These are phyloP conservation scores for Phytoseiulus persimilis DNA, from an alignment of 2,888 invertebrate species.

Conservation along the genomic window DNA sequence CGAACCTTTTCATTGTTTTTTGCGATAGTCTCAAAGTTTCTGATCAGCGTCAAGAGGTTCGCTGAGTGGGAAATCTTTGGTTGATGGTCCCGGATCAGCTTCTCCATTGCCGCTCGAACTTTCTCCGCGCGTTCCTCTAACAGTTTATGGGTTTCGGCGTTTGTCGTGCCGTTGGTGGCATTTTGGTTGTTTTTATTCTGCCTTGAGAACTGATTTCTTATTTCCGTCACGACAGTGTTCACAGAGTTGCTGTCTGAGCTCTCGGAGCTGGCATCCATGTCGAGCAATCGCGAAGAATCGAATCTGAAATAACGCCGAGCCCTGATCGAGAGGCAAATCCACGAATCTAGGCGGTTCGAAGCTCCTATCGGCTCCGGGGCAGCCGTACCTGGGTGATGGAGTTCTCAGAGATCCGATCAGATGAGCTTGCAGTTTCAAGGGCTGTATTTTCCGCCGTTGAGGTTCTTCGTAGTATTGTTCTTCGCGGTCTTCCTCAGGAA, in stretches of 20 bases:
- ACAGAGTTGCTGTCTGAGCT: conserved; percentile 29
- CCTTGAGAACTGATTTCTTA: conserved; percentile 6
- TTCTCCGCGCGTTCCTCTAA: conserved; percentile 28
- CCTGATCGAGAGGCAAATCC: background rate
- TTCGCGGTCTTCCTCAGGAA: conserved; percentile 43
- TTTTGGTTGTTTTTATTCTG: background rate
- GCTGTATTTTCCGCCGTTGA: conserved; percentile 40
- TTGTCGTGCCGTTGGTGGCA: background rate
- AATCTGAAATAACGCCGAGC: background rate
- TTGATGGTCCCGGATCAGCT: conserved; percentile 29
- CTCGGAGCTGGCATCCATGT: conserved; percentile 20
- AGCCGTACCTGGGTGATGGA: background rate
- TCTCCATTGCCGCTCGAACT: conserved; percentile 20
- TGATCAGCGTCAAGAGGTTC: conserved; percentile 22
- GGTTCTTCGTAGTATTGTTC: conserved; percentile 35
- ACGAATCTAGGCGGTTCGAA: background rate
- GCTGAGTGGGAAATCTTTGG: conserved; percentile 20
- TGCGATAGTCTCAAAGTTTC: conserved; percentile 22
- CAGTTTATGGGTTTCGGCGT: background rate
- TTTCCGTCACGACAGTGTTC: conserved; percentile 29
- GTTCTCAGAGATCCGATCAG: background rate
- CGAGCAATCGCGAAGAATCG: background rate
- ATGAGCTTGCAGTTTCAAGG: conserved; percentile 1
- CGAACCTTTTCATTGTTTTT: conserved; percentile 32
- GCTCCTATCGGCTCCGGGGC: background rate